Evolutionary conservation across 2,797 vertebrate species (phyloP), one percentile per base, ranked within the genome.

Genomic region (Trachops cirrhosus): DNA sequence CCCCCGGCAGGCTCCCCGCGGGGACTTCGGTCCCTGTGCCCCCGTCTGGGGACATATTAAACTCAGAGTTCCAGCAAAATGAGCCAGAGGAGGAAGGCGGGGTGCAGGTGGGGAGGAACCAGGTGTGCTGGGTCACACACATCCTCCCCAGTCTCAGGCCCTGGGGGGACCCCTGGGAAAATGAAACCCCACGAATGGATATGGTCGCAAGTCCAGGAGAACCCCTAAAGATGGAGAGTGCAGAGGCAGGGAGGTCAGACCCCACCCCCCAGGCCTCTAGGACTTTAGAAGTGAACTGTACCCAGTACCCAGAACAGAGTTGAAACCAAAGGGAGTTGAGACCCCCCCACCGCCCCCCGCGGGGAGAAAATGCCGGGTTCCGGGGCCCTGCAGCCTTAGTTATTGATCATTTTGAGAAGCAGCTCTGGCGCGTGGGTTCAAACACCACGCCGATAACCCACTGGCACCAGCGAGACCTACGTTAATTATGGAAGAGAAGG

Each of bases 131-230:
- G 0, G 6, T 32, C 22, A 3, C 32, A 18, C 19, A 6, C 67
- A 3, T 12, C 70, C 26, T 10, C 4, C 9, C 7, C 0, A 88
- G 39, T 64, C 73, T 83, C 48, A 24, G n/a, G 39, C 62, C 57
- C 48, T 2, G 67, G 62, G 67, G 5, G 67, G 62, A 86, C 73
- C 88, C 52, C 62, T 62, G 79, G 82, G 93, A 34, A 94, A 89
- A 94, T 11, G 68, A 86, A 95, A 89, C 89, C 92, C 96, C 89
- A 79, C 9, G 39, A 41, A 88, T 21, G 93, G 87, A 68, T 48
- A 83, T 71, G 70, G 57, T 54, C 74, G 79, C n/a, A 18, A 67
- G n/a, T 21, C 41, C 62, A 29, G 57, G 24, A 87, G 86, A 39
- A 18, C 16, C 16, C 68, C 19, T 41, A 41, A 52, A 57, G 48